Evolutionary conservation across 2,113 vertebrate genomes (phyloP).

Genomic region (Halichoeres trimaculatus): DNA sequence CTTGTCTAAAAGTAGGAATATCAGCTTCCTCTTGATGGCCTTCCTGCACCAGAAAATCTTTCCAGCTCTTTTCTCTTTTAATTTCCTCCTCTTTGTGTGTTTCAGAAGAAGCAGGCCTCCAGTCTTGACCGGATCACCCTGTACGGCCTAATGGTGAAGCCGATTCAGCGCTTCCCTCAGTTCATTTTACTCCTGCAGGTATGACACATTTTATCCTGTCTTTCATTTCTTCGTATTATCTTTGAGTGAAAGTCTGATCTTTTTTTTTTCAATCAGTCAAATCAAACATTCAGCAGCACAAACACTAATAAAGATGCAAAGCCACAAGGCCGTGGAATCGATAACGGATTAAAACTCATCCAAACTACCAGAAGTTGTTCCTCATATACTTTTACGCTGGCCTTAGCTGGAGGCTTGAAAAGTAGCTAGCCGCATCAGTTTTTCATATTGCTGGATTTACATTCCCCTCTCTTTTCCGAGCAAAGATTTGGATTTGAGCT

Average conservation of each 20-base stretch:
- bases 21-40: conserved; percentile 20
- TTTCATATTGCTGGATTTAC: conserved; percentile 40
- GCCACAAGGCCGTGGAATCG: conserved; percentile 15
- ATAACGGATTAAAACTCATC: conserved; percentile 27
- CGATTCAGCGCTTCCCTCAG: conserved; percentile 96
- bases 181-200: conserved; percentile 98
- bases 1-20: conserved; percentile 26
- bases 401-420: conserved; percentile 25
- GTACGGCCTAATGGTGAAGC: conserved; percentile 97
- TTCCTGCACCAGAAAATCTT: conserved; percentile 19
- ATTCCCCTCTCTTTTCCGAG: conserved; percentile 55
- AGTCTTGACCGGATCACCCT: conserved; percentile 93
- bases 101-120: conserved; percentile 91
- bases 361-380: conserved; percentile 6
- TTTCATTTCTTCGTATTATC: conserved; percentile 11
- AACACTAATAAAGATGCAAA: conserved; percentile 23
- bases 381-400: not conserved
- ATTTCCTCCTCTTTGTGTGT: not conserved
- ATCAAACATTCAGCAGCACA: conserved; percentile 21
- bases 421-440: conserved; percentile 41
- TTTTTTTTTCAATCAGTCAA: not conserved
- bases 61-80: not conserved
- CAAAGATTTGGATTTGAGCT: conserved; percentile 72
- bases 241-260: not conserved
- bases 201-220: not conserved